These are phyloP conservation scores for Eulemur albifrons DNA, from an alignment of 2,797 vertebrate species.

Conservation along the genomic window DNA sequence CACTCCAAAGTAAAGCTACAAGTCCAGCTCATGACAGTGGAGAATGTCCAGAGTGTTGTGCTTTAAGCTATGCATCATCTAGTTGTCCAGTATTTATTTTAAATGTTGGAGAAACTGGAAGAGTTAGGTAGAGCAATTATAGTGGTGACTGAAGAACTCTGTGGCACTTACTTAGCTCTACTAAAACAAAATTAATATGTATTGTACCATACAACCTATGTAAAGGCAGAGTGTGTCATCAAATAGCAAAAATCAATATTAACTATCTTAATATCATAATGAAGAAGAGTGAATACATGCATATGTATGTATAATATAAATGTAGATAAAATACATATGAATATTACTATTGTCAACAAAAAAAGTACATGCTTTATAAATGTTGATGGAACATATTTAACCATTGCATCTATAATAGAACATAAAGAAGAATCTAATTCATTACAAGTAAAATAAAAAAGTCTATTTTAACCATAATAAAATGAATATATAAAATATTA, in stretches of 20 bases:
- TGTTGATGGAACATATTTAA: background rate
- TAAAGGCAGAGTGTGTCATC: background rate
- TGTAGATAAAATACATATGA: background rate
- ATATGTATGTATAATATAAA: background rate
- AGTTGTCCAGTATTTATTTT: background rate
- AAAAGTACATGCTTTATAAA: background rate
- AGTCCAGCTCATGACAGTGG: rapidly evolving
- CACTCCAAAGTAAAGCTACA: background rate
- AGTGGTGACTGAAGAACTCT: background rate
- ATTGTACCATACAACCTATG: background rate
- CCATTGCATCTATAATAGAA: background rate
- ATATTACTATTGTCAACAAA: background rate
- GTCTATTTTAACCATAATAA: background rate
- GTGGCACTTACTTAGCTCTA: background rate
- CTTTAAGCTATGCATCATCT: background rate
- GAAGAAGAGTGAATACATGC: background rate
- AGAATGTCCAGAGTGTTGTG: rapidly evolving
- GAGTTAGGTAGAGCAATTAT: background rate
- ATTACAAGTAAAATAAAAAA: background rate
- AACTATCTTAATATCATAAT: background rate
- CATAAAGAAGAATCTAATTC: background rate
- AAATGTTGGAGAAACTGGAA: background rate
- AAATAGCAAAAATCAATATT: background rate
- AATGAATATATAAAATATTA: background rate
- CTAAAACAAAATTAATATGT: background rate